These are phyloP conservation scores for Drosophila recens DNA, from an alignment of 2,888 invertebrate genomes.

Conservation along the genomic window DNA sequence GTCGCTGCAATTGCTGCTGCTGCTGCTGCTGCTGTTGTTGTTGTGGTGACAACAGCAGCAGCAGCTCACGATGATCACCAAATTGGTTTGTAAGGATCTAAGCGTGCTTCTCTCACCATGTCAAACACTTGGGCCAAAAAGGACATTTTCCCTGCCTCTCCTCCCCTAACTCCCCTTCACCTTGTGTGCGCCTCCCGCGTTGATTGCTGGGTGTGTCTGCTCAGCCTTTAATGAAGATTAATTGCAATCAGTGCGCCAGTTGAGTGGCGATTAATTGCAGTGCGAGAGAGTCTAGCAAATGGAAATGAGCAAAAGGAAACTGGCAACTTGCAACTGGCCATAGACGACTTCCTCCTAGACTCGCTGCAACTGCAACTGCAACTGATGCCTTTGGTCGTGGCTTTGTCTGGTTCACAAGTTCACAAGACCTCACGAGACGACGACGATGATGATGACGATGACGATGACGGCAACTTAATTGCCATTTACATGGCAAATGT, in stretches of 20 bases:
- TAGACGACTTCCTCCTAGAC: constrained; percentile 34
- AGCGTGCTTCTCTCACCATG: constrained; percentile 66
- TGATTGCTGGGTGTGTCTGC: constrained; percentile 44
- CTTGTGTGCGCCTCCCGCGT: constrained; percentile 12
- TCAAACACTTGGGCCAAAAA: constrained; percentile 78
- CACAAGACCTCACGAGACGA: constrained; percentile 77
- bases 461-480: constrained; percentile 79
- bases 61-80: constrained; percentile 78
- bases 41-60: constrained; percentile 68
- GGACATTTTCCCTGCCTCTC: constrained; percentile 51
- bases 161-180: not conserved
- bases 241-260: constrained; percentile 84
- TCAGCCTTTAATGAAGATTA: constrained; percentile 84
- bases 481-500: constrained; percentile 74
- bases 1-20: constrained; percentile 43
- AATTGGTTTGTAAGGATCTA: constrained; percentile 80
- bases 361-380: not conserved
- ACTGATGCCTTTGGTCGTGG: constrained; percentile 22
- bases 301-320: constrained; percentile 57
- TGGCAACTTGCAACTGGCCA: constrained; percentile 20
- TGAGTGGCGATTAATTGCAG: constrained; percentile 83
- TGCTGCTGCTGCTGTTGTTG: constrained; percentile 41
- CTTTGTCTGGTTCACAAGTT: constrained; percentile 77
- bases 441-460: constrained; percentile 60
- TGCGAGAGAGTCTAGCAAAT: constrained; percentile 55